A percentile compares a stretch with the other conserved stretches of the same genome.
Conservation (phyloP, 2,113 vertebrate species). For the Muscicapa adusta region DNA sequence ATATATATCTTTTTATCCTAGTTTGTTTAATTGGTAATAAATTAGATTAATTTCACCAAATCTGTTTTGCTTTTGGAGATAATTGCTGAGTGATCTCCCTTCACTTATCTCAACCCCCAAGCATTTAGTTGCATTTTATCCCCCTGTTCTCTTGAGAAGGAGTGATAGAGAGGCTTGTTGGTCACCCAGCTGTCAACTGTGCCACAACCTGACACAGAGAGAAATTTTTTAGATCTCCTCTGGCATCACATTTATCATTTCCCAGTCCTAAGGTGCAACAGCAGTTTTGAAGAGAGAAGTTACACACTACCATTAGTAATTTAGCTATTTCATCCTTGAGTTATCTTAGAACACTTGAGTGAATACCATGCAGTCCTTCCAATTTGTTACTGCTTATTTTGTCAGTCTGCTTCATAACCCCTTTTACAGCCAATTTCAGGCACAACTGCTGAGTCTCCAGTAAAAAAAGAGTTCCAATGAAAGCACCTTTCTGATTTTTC, state of each 20-base stretch:
- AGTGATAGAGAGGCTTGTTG: background rate
- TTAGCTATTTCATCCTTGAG: constrained; percentile 3
- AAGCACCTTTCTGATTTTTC: background rate
- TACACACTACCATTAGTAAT: background rate
- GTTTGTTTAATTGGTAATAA: background rate
- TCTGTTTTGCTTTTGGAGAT: background rate
- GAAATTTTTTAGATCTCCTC: background rate
- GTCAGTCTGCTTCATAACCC: background rate
- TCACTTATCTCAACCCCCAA: background rate
- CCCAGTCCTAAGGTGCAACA: background rate
- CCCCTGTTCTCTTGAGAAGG: background rate
- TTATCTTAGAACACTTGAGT: background rate
- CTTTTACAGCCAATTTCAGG: background rate
- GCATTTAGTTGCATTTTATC: background rate
- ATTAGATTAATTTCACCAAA: background rate
- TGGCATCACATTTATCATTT: background rate
- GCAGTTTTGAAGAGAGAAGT: background rate
- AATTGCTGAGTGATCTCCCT: background rate
- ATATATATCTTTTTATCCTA: background rate
- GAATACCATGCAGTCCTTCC: background rate
- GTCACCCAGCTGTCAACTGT: background rate
- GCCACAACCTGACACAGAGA: background rate
- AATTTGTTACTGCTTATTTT: constrained; percentile 7
- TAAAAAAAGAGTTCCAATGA: background rate
- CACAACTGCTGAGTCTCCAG: background rate